Evolutionary conservation across 1,140 invertebrate genomes (phyloP), one percentile per base, ranked within the genome.

Genomic region (Penaeus vannamei): DNA sequence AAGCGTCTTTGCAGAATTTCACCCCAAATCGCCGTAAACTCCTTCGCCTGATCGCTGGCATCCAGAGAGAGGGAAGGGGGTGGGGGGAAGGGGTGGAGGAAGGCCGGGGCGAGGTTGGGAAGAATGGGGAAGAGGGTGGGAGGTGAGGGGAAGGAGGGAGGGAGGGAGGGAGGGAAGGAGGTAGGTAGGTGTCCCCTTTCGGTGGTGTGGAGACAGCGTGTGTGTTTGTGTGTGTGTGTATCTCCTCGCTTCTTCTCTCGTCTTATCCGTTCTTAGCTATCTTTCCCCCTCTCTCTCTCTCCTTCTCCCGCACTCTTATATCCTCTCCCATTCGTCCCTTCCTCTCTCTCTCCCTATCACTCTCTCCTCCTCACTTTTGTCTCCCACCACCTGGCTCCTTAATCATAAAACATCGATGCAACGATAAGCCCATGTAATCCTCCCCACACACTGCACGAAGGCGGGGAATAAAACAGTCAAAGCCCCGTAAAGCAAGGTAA

Each of bases 401-500:
- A 53, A 53, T 53, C 46, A 53, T 53, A 53, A 53, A 53, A 53
- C 46, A 53, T 53, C 46, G 64, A 26, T 53, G 66, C 12, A 26
- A 26, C 36, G 84, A 26, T n/a, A 53, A 66, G 64, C 19, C 20
- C 20, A 85, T 36, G n/a, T 85, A 72, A 76, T 85, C 64, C 61
- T 29, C 62, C 29, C 42, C 23, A 60, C 32, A 60, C 32, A 22
- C 42, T 26, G 5, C 60, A 66, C 83, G 83, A 46, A 42, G 76
- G 85, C 79, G 59, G 61, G 22, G 72, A 61, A 81, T 86, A 86
- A 86, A 81, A 69, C 76, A 86, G 60, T 86, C 60, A 79, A 53
- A 86, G 53, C 69, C 85, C 85, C 72, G 53, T 86, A 86, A 86
- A 84, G 66, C 83, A 84, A 84, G 83, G 61, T 84, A 84, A 86